Base-by-base conservation (phyloP, 30 jellyfish, hydroid and myxozoan genomes). In the Aurelia sp. region DNA sequence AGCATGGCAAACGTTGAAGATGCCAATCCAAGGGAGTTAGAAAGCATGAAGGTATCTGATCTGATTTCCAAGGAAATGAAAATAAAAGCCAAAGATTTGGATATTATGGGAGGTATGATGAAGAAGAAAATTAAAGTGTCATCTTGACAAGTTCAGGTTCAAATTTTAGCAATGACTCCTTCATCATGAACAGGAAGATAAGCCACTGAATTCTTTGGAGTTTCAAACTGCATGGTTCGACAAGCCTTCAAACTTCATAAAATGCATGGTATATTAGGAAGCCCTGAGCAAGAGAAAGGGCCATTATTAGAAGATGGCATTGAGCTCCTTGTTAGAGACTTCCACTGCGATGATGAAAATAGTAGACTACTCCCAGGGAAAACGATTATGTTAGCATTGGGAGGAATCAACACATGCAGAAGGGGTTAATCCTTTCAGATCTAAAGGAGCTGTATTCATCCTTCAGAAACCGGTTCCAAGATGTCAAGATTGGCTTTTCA, bases 341-440 rank as follows among this genome's bases (percentile, higher is more conserved):
- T 91, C 63, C 85, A 84, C 78, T 38, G 74, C 40, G 91, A 87
- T 86, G 98, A 91, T 62, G 98, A 91, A 57, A 77, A 27, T 52
- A 53, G 76, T 35, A 18, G n/a, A n/a, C n/a, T n/a, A n/a, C n/a
- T n/a, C n/a, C n/a, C n/a, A n/a, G n/a, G n/a, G n/a, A n/a, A n/a
- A n/a, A n/a, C n/a, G n/a, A n/a, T n/a, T n/a, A n/a, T n/a, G n/a
- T n/a, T n/a, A n/a, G n/a, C n/a, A n/a, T n/a, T n/a, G n/a, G n/a
- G n/a, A n/a, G n/a, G n/a, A n/a, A n/a, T n/a, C n/a, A n/a, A n/a
- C n/a, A n/a, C n/a, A n/a, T n/a, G n/a, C n/a, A n/a, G n/a, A n/a
- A n/a, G n/a, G n/a, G n/a, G n/a, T n/a, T n/a, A n/a, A n/a, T n/a
- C n/a, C n/a, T n/a, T n/a, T n/a, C n/a, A n/a, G n/a, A n/a, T n/a